Base-by-base conservation (phyloP, 1,140 invertebrate species). In the Solenopsis invicta region DNA sequence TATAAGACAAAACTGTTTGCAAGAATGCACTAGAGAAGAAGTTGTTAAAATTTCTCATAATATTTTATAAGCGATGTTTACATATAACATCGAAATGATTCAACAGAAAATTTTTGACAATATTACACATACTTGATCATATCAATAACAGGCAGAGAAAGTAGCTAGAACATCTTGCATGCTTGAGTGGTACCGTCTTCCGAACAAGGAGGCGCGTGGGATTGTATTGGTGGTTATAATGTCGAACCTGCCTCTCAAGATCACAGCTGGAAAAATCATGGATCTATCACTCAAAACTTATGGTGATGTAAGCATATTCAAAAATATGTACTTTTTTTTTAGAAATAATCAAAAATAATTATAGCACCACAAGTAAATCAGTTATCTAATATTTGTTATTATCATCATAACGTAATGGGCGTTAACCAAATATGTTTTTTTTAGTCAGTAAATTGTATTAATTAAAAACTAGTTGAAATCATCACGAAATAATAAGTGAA, bases 191-290 rank as follows among this genome's bases (percentile, higher is more conserved):
- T 91, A 92, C 45, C 48, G 85, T 61, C 81, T 92, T 75, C 87
- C 77, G 13, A 16, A 66, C 9, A 87, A 80, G 37, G 87, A 88
- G 45, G 89, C 81, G 54, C 84, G 85, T 2, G 61, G 64, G 13
- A 66, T 92, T n/a, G 89, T 92, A 48, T 56, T 92, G 13, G 67
- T 92, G 41, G 77, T 92, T 21, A 81, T 87, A 4, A 92, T 91
- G 52, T 88, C 91, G 1, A 91, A 89, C 41, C 69, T 34, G 1
- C 61, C 75, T 12, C 72, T 85, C 41, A 87, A 88, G 66, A 78
- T 91, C 29, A 89, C 91, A 0, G 89, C 91, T 72, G 90, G 90
- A 59, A 90, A 85, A 80, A 88, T 91, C n/a, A 71, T 77, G 16
- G 69, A 87, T 52, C 37, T 90, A 37, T 90, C 90, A 10, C 21